phyloP scores from a whole-genome alignment of 2,888 invertebrate genomes.

The Copidosoma aretas region DNA sequence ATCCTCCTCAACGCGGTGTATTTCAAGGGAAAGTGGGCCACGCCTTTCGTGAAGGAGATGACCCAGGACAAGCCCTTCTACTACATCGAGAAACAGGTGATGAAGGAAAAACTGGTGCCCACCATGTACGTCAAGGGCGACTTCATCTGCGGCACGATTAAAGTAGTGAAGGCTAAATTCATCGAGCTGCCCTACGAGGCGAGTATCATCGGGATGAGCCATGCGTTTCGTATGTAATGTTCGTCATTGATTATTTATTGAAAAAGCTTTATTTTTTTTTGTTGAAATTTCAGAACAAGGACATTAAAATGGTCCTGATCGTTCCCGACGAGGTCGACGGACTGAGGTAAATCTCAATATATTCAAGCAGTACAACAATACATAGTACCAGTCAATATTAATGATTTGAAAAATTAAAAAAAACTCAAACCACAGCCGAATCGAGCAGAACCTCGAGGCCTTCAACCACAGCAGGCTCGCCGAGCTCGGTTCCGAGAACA shows the following conservation, averaged over 20 bases:
- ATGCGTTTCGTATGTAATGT: no score
- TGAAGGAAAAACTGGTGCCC: conserved; percentile 68
- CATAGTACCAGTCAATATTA: no score
- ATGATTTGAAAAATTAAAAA: no score
- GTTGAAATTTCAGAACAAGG: conserved; percentile 15
- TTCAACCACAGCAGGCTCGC: conserved; percentile 49
- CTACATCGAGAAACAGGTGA: conserved; percentile 62
- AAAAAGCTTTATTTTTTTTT: no score
- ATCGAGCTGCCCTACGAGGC: conserved; percentile 76
- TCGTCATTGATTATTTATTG: no score
- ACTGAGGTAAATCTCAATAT: no score
- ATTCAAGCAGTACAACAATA: no score
- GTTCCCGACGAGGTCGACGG: conserved; percentile 74
- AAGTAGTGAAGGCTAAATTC: conserved; percentile 70
- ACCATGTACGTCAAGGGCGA: conserved; percentile 74
- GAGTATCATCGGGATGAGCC: conserved; percentile 28
- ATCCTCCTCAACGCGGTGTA: conserved; percentile 86
- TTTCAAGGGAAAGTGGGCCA: conserved; percentile 82
- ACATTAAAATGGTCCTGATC: conserved; percentile 75
- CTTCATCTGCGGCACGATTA: conserved; percentile 64
- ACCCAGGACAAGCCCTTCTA: conserved; percentile 73
- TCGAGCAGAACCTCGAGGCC: background rate
- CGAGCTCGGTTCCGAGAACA: conserved; percentile 17
- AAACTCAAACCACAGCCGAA: no score
- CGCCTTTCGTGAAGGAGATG: conserved; percentile 67